Evolutionary conservation across 2,113 vertebrate species (phyloP).

Genomic region (Callionymus lyra): DNA sequence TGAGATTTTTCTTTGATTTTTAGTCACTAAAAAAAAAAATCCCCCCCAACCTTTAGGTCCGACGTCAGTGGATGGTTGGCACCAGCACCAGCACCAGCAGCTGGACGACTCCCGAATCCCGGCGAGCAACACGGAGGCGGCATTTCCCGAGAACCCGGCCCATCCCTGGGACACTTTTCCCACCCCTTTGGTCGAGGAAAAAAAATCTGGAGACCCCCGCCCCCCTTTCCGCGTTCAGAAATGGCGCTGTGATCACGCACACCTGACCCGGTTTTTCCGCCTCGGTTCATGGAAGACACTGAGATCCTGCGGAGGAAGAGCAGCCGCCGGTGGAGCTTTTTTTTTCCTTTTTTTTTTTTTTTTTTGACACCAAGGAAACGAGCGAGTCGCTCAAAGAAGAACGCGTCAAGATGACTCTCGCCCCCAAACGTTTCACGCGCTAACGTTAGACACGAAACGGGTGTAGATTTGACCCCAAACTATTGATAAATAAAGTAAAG

Average conservation of each 20-base stretch:
- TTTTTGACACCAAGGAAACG: constrained; percentile 25
- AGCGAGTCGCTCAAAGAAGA: constrained; percentile 23
- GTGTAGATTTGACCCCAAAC: too few relatives aligned
- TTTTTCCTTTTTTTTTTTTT: too few relatives aligned
- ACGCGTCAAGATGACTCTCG: too few relatives aligned
- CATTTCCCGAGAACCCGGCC: constrained; percentile 37
- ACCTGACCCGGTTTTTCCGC: constrained; percentile 13
- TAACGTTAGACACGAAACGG: too few relatives aligned
- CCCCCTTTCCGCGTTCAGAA: constrained; percentile 24
- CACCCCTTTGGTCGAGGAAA: too few relatives aligned
- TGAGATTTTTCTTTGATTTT: too few relatives aligned
- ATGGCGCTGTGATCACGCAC: constrained; percentile 30
- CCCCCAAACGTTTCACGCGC: too few relatives aligned
- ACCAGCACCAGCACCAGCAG: constrained; percentile 23
- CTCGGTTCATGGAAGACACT: constrained; percentile 9
- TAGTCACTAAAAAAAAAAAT: not conserved
- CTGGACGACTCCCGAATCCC: constrained; percentile 42
- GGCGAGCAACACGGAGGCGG: constrained; percentile 18
- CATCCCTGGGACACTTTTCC: constrained; percentile 38
- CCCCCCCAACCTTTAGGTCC: not conserved
- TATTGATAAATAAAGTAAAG: too few relatives aligned
- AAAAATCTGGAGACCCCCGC: constrained; percentile 9
- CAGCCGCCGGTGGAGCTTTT: constrained; percentile 53
- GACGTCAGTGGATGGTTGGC: constrained; percentile 10
- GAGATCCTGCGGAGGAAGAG: constrained; percentile 34